phyloP scores from a whole-genome alignment of 2,113 vertebrate species.

The Ailuropoda melanoleuca region DNA sequence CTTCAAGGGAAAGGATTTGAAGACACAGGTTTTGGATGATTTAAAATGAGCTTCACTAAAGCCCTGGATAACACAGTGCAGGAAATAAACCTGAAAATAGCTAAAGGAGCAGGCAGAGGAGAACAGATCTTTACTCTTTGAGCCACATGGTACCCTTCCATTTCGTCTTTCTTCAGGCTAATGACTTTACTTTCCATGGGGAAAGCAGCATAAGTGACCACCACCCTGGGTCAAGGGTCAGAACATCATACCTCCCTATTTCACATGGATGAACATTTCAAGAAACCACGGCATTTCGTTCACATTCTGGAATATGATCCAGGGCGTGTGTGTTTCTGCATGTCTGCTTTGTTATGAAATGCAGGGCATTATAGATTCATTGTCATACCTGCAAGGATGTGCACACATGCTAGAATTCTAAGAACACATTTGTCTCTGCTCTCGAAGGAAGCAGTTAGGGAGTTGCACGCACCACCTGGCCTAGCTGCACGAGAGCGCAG shows the following conservation, averaged over 20 bases:
- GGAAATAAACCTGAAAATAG: slow-evolving; percentile 33
- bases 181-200: neutral
- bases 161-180: neutral
- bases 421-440: neutral
- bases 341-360: slow-evolving; percentile 20
- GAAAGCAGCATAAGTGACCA: neutral
- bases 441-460: neutral
- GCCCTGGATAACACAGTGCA: slow-evolving; percentile 8
- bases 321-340: neutral
- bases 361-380: neutral
- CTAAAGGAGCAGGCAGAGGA: neutral
- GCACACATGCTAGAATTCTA: neutral
- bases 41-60: slow-evolving; percentile 54
- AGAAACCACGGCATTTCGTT: neutral
- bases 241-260: neutral
- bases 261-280: neutral
- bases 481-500: neutral
- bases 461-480: neutral
- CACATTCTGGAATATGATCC: neutral
- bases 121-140: neutral
- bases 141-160: neutral
- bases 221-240: neutral
- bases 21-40: slow-evolving; percentile 22
- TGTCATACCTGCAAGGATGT: neutral
- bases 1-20: slow-evolving; percentile 52